Percentiles rank a stretch among this genome's conserved stretches.
Conservation (phyloP, 2,113 vertebrate genomes). For the Cyphomyrus plagiostoma region DNA sequence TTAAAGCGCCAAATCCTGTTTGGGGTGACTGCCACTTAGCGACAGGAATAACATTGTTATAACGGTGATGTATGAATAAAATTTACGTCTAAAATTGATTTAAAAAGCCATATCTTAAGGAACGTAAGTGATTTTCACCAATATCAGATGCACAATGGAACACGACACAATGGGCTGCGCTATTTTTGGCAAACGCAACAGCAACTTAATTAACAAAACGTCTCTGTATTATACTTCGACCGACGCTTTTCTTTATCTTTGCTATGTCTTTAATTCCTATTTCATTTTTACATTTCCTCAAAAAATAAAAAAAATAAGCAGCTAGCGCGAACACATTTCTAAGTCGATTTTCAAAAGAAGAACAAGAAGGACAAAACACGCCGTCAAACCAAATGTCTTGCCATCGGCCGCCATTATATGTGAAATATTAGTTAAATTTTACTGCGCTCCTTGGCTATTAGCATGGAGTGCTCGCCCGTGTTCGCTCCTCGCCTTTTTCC, state of each 20-base stretch:
- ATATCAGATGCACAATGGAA: not conserved
- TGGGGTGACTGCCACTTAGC: not conserved
- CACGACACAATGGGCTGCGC: slow-evolving; percentile 15
- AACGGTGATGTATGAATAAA: not conserved
- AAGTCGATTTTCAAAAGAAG: not conserved
- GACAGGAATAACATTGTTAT: not conserved
- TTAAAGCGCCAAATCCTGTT: not conserved
- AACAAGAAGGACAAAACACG: slow-evolving; percentile 18
- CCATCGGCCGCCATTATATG: slow-evolving; percentile 29
- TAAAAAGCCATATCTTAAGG: not conserved
- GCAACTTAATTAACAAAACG: slow-evolving; percentile 9
- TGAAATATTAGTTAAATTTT: slow-evolving; percentile 34
- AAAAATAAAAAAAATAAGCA: not conserved
- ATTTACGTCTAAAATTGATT: not conserved
- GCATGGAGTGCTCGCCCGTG: slow-evolving; percentile 17
- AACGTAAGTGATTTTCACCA: slow-evolving; percentile 18
- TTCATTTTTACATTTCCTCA: not conserved
- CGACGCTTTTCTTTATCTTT: not conserved
- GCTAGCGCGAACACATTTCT: not conserved
- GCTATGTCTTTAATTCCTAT: not conserved
- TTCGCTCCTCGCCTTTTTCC: slow-evolving; percentile 17
- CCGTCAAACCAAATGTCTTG: slow-evolving; percentile 21
- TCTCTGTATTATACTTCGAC: not conserved
- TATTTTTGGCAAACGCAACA: not conserved
- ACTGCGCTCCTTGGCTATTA: slow-evolving; percentile 53